phyloP scores from a whole-genome alignment of 2,797 vertebrate species.

The Fundulus diaphanus region DNA sequence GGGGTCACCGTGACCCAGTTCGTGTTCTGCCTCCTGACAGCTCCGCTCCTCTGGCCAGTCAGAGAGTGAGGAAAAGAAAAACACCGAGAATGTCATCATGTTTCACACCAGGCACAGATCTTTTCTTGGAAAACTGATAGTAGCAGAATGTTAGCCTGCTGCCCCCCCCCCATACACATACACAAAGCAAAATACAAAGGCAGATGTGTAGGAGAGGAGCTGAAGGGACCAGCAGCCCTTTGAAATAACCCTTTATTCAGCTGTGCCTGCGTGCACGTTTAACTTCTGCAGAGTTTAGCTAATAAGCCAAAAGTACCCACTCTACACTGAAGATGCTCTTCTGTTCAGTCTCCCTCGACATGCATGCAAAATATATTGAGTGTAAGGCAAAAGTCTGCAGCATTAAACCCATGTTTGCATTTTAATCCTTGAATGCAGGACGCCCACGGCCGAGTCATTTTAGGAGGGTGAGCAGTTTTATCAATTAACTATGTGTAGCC shows the following conservation, averaged over 20 bases:
- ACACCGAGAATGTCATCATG: constrained; percentile 31
- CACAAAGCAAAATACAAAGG: constrained; percentile 47
- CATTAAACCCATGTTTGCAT: not conserved
- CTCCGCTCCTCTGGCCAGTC: constrained; percentile 47
- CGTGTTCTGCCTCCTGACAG: constrained; percentile 41
- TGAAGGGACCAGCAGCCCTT: constrained; percentile 9
- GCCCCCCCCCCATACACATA: constrained; percentile 42
- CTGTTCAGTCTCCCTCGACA: not conserved
- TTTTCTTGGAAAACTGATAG: constrained; percentile 62
- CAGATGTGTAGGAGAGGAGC: constrained; percentile 49
- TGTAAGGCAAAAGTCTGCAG: not conserved
- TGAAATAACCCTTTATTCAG: constrained; percentile 17
- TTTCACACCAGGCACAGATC: constrained; percentile 64
- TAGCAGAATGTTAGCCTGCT: constrained; percentile 44
- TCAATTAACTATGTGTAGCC: constrained; percentile 12
- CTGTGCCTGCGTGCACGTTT: not conserved
- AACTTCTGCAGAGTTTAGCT: constrained; percentile 5
- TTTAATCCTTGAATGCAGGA: constrained; percentile 18
- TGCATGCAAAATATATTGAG: not conserved
- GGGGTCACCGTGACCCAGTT: constrained; percentile 66
- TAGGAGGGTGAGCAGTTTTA: constrained; percentile 2
- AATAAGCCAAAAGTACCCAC: no score
- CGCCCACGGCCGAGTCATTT: not conserved
- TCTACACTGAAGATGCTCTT: no score
- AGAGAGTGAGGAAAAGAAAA: constrained; percentile 24